Conservation (phyloP, 2,888 invertebrate species). For the Volucella zonaria region DNA sequence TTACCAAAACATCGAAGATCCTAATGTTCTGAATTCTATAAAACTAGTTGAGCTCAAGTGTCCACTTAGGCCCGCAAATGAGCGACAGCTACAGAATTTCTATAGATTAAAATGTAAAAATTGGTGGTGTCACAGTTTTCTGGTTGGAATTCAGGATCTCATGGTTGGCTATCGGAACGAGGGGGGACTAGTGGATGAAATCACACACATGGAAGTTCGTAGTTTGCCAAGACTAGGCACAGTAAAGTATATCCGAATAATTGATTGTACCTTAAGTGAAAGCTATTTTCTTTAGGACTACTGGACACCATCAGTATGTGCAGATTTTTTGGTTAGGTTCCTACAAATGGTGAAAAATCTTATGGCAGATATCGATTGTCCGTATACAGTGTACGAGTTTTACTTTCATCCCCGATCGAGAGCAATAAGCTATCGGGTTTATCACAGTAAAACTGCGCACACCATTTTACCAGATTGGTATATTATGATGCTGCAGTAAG, state of each 20-base stretch:
- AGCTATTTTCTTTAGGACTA: slow-evolving; percentile 80
- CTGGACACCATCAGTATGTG: slow-evolving; percentile 86
- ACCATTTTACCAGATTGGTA: slow-evolving; percentile 79
- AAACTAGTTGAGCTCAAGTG: slow-evolving; percentile 90
- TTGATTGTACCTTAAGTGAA: not conserved
- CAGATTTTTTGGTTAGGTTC: slow-evolving; percentile 87
- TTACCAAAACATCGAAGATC: slow-evolving; percentile 57
- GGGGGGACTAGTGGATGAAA: slow-evolving; percentile 85
- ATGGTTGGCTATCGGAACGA: slow-evolving; percentile 89
- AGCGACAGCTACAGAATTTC: slow-evolving; percentile 85
- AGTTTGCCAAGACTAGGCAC: slow-evolving; percentile 80
- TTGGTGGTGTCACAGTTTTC: slow-evolving; percentile 92
- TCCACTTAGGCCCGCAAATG: slow-evolving; percentile 84
- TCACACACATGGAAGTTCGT: slow-evolving; percentile 84
- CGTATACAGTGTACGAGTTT: slow-evolving; percentile 77
- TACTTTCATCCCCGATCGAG: slow-evolving; percentile 75
- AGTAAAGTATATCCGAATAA: slow-evolving; percentile 10
- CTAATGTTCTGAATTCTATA: slow-evolving; percentile 75
- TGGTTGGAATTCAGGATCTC: slow-evolving; percentile 87
- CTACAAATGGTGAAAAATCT: slow-evolving; percentile 84
- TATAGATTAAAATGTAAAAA: slow-evolving; percentile 84
- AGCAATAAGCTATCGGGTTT: slow-evolving; percentile 71
- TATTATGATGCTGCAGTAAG: slow-evolving; percentile 65
- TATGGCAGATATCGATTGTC: slow-evolving; percentile 77
- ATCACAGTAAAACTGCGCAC: slow-evolving; percentile 74